A percentile compares a stretch with the other conserved stretches of the same genome.
phyloP scores from a whole-genome alignment of 1,140 invertebrate genomes.

The Episyrphus balteatus region DNA sequence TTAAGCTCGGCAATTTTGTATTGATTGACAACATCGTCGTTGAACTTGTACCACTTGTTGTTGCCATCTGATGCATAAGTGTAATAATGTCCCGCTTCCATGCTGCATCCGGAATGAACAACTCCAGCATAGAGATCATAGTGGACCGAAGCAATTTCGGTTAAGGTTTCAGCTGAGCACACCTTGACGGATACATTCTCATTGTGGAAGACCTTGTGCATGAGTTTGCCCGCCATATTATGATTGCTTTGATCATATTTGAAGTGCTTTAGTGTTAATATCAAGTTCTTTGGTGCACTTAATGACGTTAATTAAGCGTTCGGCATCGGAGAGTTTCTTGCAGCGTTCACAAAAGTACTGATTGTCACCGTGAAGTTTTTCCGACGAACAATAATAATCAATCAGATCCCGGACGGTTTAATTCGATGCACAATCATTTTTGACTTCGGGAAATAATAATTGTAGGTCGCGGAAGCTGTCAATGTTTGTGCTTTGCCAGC shows the following conservation, averaged over 20 bases:
- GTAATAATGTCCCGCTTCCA: constrained; percentile 80
- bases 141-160: constrained; percentile 31
- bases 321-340: constrained; percentile 59
- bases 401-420: constrained; percentile 58
- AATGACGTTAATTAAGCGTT: constrained; percentile 59
- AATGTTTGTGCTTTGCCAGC: constrained; percentile 53
- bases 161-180: constrained; percentile 21
- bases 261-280: constrained; percentile 72
- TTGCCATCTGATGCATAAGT: constrained; percentile 61
- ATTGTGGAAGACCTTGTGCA: constrained; percentile 54
- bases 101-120: constrained; percentile 68
- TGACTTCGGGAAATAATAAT: constrained; percentile 59
- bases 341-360: constrained; percentile 72
- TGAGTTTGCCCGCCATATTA: constrained; percentile 59
- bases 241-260: constrained; percentile 60
- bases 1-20: constrained; percentile 50
- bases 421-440: constrained; percentile 39
- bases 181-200: constrained; percentile 42
- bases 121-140: constrained; percentile 72
- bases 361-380: constrained; percentile 68
- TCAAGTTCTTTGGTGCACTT: constrained; percentile 60
- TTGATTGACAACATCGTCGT: constrained; percentile 58
- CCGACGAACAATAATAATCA: constrained; percentile 62
- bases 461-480: constrained; percentile 73
- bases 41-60: constrained; percentile 71